Percentiles rank a stretch among this genome's conserved stretches.
Conservation (phyloP, 2,113 vertebrate species). For the Centropristis striata region DNA sequence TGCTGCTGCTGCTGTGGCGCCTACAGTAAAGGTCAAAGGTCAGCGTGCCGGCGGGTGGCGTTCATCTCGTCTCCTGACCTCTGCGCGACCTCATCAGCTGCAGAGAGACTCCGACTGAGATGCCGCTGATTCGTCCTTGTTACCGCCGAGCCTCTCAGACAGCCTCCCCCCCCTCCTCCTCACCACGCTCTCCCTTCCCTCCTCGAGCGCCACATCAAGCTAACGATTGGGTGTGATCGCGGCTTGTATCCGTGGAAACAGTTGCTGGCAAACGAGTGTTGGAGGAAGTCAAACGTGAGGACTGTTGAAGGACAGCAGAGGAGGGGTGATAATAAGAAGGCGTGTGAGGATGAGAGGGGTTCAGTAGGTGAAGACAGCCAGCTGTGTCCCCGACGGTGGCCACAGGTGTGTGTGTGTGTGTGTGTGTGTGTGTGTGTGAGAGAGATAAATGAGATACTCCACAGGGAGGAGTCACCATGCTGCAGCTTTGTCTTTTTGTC, state of each 20-base stretch:
- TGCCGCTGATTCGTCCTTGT: slow-evolving; percentile 8
- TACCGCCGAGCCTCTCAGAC: slow-evolving; percentile 11
- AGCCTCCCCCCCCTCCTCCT: background rate
- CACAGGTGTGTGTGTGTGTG: slow-evolving; percentile 42
- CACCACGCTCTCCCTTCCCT: background rate
- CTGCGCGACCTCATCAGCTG: background rate
- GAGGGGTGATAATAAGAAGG: background rate
- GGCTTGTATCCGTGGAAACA: slow-evolving; percentile 52
- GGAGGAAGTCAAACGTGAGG: slow-evolving; percentile 32
- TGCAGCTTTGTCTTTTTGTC: background rate
- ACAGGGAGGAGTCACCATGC: background rate
- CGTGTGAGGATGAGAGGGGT: background rate
- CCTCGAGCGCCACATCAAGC: slow-evolving; percentile 17
- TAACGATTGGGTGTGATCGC: slow-evolving; percentile 44
- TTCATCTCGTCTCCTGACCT: background rate
- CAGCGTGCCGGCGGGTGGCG: background rate
- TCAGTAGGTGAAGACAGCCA: slow-evolving; percentile 31
- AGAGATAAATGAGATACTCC: slow-evolving; percentile 22
- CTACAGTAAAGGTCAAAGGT: background rate
- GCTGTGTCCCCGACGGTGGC: slow-evolving; percentile 35
- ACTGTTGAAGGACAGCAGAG: slow-evolving; percentile 46
- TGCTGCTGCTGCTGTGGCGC: no score
- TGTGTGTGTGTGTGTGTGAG: slow-evolving; percentile 43
- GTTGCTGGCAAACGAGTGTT: slow-evolving; percentile 16
- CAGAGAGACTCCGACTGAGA: background rate